Evolutionary conservation across 2,113 vertebrate species (phyloP).

Genomic region (Nycticorax nycticorax): DNA sequence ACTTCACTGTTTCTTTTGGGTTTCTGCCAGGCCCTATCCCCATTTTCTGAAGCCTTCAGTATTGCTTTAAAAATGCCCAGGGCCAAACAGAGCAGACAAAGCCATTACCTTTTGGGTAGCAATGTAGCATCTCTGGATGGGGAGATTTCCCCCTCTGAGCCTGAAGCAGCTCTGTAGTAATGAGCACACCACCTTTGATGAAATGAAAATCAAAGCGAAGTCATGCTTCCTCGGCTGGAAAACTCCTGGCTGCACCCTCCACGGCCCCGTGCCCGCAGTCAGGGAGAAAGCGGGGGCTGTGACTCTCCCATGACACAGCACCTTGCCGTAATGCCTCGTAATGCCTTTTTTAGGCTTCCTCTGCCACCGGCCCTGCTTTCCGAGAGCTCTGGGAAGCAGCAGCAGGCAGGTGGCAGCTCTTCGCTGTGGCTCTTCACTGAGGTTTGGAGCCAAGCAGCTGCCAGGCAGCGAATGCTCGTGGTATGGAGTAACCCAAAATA

Average conservation of each 20-base stretch:
- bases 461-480: not conserved
- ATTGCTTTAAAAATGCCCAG: not conserved
- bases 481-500: not conserved
- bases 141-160: not conserved
- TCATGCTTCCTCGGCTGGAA: not conserved
- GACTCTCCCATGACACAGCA: not conserved
- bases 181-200: constrained; percentile 22
- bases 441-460: not conserved
- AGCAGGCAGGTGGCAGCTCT: not conserved
- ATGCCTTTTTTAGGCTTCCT: not conserved
- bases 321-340: not conserved
- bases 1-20: not conserved
- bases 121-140: not conserved
- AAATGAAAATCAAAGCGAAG: not conserved
- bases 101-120: not conserved
- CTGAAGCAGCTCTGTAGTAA: not conserved
- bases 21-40: not conserved
- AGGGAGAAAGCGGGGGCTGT: not conserved
- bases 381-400: not conserved
- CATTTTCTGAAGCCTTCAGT: not conserved
- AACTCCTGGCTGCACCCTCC: not conserved
- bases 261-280: not conserved
- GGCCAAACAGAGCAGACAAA: not conserved
- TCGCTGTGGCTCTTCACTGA: not conserved
- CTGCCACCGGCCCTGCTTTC: not conserved